phyloP scores from a whole-genome alignment of 2,113 vertebrate species.

The Nothobranchius kuhntae region DNA sequence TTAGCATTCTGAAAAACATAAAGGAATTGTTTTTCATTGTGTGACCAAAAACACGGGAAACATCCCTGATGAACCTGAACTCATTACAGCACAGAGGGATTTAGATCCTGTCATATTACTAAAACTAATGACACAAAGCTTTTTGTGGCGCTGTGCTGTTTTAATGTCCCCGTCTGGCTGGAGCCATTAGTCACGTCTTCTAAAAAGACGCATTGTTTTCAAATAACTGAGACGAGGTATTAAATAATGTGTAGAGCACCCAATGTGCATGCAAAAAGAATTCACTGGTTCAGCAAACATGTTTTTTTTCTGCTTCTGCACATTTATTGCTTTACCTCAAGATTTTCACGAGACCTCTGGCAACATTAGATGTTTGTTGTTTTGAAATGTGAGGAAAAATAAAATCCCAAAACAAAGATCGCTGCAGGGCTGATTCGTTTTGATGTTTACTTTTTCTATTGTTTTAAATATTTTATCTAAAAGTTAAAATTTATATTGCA shows the following conservation, averaged over 20 bases:
- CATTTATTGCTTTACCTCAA: conserved; percentile 28
- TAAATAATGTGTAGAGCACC: conserved; percentile 34
- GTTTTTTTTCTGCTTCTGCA: conserved; percentile 11
- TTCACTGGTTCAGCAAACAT: conserved; percentile 10
- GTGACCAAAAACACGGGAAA: not conserved
- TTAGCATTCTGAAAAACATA: not conserved
- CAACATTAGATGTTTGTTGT: not conserved
- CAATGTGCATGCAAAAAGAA: conserved; percentile 45
- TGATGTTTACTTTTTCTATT: too few relatives aligned
- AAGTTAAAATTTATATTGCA: too few relatives aligned
- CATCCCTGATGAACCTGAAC: conserved; percentile 11
- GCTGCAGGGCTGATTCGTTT: too few relatives aligned
- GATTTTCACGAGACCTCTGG: conserved; percentile 21
- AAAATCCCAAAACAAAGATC: not conserved
- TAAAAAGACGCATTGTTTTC: conserved; percentile 33
- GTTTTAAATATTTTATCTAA: too few relatives aligned
- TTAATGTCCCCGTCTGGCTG: conserved; percentile 15
- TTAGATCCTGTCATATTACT: conserved; percentile 23
- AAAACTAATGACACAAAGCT: conserved; percentile 35
- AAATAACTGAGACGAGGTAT: conserved; percentile 33
- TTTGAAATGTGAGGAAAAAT: too few relatives aligned
- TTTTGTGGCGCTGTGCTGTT: conserved; percentile 4
- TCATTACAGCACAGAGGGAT: conserved; percentile 13
- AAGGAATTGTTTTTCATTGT: not conserved
- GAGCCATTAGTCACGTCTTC: conserved; percentile 34